Percentiles rank a stretch among this genome's conserved stretches.
These are phyloP conservation scores for Notolepis coatsorum DNA, from an alignment of 2,797 vertebrate species.

Conservation along the genomic window DNA sequence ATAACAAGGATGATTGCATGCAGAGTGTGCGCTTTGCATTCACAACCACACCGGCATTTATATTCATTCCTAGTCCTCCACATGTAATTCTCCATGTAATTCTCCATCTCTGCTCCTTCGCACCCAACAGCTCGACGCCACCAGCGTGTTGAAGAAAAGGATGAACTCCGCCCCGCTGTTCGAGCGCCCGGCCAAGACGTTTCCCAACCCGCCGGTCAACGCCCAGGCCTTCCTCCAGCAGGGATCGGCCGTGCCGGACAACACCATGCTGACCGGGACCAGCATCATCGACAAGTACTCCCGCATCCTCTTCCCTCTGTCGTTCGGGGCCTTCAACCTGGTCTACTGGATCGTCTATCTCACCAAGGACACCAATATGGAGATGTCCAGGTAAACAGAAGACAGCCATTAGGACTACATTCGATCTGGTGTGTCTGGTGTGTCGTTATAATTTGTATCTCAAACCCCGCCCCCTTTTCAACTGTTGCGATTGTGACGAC, in stretches of 20 bases:
- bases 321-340: constrained; percentile 96
- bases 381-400: constrained; percentile 86
- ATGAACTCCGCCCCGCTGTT: constrained; percentile 85
- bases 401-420: too few species aligned
- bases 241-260: constrained; percentile 72
- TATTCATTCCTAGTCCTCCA: constrained; percentile 31
- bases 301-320: constrained; percentile 95
- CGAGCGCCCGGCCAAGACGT: constrained; percentile 79
- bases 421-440: too few species aligned
- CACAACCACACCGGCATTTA: constrained; percentile 7
- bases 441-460: too few species aligned
- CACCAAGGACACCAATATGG: constrained; percentile 98
- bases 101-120: too few species aligned
- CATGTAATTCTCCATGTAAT: neutral
- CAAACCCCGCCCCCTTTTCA: too few species aligned
- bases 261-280: constrained; percentile 83
- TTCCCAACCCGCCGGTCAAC: constrained; percentile 72
- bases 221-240: constrained; percentile 76
- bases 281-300: constrained; percentile 98
- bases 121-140: constrained; percentile 85
- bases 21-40: constrained; percentile 1
- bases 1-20: too few species aligned
- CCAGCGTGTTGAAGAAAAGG: constrained; percentile 91
- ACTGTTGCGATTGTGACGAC: too few species aligned
- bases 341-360: constrained; percentile 98